Conservation (phyloP, 2,113 vertebrate species). For the Scatophagus argus region DNA sequence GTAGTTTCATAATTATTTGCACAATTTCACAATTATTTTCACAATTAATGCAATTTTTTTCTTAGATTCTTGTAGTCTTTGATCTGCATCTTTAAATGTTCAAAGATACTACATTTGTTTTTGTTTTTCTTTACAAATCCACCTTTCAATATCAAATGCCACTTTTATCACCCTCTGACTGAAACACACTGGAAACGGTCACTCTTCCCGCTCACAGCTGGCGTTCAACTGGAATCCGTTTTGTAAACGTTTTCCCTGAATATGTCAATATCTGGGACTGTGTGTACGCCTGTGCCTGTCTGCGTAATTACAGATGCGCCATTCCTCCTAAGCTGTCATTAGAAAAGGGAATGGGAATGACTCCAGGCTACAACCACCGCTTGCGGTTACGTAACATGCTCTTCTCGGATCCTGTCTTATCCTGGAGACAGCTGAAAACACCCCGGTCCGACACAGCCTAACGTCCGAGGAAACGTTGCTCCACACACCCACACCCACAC, state of each 20-base stretch:
- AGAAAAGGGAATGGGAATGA: constrained; percentile 80
- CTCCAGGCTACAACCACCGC: constrained; percentile 80
- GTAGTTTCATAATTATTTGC: too few relatives aligned
- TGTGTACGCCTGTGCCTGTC: constrained; percentile 58
- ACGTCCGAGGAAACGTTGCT: constrained; percentile 14
- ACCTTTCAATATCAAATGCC: constrained; percentile 7
- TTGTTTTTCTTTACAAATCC: too few relatives aligned
- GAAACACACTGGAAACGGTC: constrained; percentile 25
- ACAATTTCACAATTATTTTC: too few relatives aligned
- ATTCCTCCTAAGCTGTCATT: constrained; percentile 75
- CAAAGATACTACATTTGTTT: too few relatives aligned
- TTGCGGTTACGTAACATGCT: constrained; percentile 76
- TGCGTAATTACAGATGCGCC: constrained; percentile 80
- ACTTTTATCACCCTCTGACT: constrained; percentile 10
- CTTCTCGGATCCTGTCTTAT: constrained; percentile 59
- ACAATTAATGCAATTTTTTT: too few relatives aligned
- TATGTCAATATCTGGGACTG: constrained; percentile 56
- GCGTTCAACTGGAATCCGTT: constrained; percentile 43
- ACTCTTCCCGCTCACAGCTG: constrained; percentile 55
- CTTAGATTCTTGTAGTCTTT: accelerated
- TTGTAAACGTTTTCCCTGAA: constrained; percentile 58
- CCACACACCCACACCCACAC: background rate
- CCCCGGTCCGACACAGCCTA: constrained; percentile 18
- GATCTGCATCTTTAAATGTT: background rate
- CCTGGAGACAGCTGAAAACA: constrained; percentile 63